Conservation (phyloP, 2,113 vertebrate species). For the Galbula dea region DNA sequence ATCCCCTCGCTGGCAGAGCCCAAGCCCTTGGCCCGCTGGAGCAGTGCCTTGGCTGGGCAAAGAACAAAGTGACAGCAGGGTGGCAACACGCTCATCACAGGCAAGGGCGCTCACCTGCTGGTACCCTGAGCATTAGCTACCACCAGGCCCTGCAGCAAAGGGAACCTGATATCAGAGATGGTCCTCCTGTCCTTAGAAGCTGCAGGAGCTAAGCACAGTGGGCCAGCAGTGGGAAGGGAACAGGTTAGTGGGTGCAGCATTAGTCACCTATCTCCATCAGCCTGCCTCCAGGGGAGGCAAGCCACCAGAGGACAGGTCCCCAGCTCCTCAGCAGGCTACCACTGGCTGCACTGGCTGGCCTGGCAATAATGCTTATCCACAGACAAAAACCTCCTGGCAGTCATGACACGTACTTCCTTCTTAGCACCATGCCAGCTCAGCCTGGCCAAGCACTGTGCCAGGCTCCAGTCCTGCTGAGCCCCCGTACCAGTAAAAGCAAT, state of each 20-base stretch:
- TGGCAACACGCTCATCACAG: accelerated
- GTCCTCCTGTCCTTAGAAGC: neutral
- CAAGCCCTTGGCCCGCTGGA: neutral
- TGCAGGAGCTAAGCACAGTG: accelerated
- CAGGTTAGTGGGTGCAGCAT: neutral
- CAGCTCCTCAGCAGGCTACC: accelerated
- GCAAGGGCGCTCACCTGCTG: accelerated
- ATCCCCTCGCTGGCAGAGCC: neutral
- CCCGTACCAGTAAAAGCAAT: conserved; percentile 19
- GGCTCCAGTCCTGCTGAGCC: neutral
- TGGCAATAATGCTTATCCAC: accelerated
- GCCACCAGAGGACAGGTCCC: neutral
- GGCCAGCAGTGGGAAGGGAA: neutral
- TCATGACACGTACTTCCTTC: neutral
- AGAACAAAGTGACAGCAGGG: neutral
- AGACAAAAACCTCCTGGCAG: neutral
- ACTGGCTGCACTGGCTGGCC: neutral
- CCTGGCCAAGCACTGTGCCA: neutral
- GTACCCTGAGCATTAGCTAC: neutral
- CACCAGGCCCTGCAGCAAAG: accelerated
- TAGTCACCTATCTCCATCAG: neutral
- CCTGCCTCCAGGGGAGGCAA: neutral
- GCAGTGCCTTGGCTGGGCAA: neutral
- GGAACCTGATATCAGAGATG: neutral
- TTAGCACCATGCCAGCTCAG: neutral